A percentile compares a stretch with the other conserved stretches of the same genome.
Evolutionary conservation across 2,113 vertebrate genomes (phyloP).

Genomic region (Mirza zaza): DNA sequence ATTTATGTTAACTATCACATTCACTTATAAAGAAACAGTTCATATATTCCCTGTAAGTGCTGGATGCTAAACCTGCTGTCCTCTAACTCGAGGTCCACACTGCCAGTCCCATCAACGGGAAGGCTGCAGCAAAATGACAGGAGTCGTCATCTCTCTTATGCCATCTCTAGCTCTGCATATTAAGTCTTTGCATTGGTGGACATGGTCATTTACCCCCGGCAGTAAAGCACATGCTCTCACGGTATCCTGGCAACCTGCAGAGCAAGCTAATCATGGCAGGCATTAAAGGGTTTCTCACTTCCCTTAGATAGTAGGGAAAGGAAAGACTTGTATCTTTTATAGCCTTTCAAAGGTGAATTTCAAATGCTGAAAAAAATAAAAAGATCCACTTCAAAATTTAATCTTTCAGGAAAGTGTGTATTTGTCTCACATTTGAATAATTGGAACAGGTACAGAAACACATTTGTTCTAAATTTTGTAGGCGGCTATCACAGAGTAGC

Average conservation of each 20-base stretch:
- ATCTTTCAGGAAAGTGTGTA: neutral
- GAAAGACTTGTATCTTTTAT: neutral
- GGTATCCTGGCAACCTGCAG: neutral
- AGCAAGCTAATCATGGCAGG: neutral
- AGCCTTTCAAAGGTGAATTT: neutral
- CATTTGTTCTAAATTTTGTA: neutral
- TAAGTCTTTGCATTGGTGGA: neutral
- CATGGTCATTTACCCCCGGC: accelerated
- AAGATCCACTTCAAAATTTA: neutral
- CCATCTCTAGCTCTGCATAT: neutral
- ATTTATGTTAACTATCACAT: neutral
- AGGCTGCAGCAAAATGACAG: neutral
- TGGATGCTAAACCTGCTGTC: neutral
- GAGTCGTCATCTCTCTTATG: neutral
- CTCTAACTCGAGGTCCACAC: neutral
- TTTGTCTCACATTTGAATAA: neutral
- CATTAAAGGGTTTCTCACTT: neutral
- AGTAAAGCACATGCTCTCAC: neutral
- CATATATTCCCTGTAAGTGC: accelerated
- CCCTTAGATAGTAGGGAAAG: neutral
- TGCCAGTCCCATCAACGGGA: neutral
- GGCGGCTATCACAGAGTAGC: neutral
- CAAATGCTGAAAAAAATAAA: neutral
- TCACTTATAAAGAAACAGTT: neutral
- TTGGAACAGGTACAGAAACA: neutral